Percentiles rank a stretch among this genome's conserved stretches.
Conservation (phyloP, 2,888 invertebrate species). For the Andrena fulva region DNA sequence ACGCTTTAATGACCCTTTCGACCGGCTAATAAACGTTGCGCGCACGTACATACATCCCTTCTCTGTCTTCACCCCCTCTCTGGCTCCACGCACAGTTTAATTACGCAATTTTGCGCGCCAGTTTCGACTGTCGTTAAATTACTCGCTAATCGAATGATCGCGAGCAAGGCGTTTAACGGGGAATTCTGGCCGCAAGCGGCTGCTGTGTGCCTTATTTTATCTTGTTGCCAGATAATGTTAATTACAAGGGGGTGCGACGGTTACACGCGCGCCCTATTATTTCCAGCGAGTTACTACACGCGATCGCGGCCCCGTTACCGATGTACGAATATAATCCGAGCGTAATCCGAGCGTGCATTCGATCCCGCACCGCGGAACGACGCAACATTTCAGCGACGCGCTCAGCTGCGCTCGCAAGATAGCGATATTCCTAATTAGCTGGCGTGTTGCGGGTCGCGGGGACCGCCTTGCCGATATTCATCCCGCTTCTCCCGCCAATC, state of each 20-base stretch:
- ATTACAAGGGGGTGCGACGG: neutral
- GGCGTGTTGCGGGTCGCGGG: neutral
- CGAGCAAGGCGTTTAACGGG: slow-evolving; percentile 9
- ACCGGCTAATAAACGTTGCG: slow-evolving; percentile 17
- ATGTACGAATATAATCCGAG: slow-evolving; percentile 58
- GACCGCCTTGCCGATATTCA: slow-evolving; percentile 4
- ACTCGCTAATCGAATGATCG: slow-evolving; percentile 41
- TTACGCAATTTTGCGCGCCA: slow-evolving; percentile 30
- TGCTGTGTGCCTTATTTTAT: slow-evolving; percentile 38
- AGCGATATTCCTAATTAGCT: slow-evolving; percentile 46
- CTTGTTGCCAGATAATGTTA: slow-evolving; percentile 27
- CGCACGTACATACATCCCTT: neutral
- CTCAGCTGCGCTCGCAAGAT: slow-evolving; percentile 51
- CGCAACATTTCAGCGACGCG: slow-evolving; percentile 41
- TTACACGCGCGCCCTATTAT: slow-evolving; percentile 36
- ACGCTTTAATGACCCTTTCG: slow-evolving; percentile 27
- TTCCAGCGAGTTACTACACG: slow-evolving; percentile 46
- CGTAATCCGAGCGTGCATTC: slow-evolving; percentile 53
- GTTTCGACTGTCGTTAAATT: slow-evolving; percentile 48
- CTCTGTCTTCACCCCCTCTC: neutral
- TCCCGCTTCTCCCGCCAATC: neutral
- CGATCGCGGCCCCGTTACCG: slow-evolving; percentile 46
- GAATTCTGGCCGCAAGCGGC: slow-evolving; percentile 3
- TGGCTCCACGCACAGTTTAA: slow-evolving; percentile 16
- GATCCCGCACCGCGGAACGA: slow-evolving; percentile 44